Evolutionary conservation across 2,113 vertebrate species (phyloP).

Genomic region (Symphodus melops): DNA sequence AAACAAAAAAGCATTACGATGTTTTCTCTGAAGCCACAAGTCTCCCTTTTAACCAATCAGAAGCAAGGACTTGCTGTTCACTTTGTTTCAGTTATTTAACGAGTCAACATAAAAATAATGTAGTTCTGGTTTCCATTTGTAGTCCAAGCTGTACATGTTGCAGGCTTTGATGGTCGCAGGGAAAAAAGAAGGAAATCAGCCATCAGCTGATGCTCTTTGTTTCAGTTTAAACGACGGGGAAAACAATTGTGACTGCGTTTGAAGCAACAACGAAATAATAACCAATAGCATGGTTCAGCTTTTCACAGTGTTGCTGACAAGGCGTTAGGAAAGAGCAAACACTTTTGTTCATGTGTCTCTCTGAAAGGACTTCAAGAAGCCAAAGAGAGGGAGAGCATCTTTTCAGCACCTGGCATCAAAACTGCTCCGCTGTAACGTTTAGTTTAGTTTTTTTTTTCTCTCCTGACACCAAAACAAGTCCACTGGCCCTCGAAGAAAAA

Average conservation of each 20-base stretch:
- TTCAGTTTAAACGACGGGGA: not conserved
- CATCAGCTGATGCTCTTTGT: not conserved
- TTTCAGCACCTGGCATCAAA: conserved; percentile 26
- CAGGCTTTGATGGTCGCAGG: too few species aligned
- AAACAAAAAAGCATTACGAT: too few species aligned
- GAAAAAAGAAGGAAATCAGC: too few species aligned
- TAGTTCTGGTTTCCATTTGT: too few species aligned
- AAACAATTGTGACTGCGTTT: not conserved
- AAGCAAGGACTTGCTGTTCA: too few species aligned
- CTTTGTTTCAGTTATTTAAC: too few species aligned
- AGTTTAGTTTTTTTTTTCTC: conserved; percentile 6
- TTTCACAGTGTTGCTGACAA: not conserved
- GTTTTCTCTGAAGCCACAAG: too few species aligned
- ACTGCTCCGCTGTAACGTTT: conserved; percentile 24
- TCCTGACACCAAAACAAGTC: conserved; percentile 15
- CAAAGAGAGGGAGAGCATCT: conserved; percentile 1
- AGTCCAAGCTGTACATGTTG: too few species aligned
- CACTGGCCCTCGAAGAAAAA: not conserved
- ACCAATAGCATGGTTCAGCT: not conserved
- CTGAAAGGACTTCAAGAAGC: not conserved
- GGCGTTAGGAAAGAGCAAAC: not conserved
- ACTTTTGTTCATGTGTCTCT: not conserved
- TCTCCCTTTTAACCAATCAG: too few species aligned
- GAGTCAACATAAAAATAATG: too few species aligned
- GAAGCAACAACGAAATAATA: not conserved